A percentile compares a stretch with the other conserved stretches of the same genome.
Evolutionary conservation across 1,140 invertebrate genomes (phyloP).

Genomic region (Saccostrea echinata): DNA sequence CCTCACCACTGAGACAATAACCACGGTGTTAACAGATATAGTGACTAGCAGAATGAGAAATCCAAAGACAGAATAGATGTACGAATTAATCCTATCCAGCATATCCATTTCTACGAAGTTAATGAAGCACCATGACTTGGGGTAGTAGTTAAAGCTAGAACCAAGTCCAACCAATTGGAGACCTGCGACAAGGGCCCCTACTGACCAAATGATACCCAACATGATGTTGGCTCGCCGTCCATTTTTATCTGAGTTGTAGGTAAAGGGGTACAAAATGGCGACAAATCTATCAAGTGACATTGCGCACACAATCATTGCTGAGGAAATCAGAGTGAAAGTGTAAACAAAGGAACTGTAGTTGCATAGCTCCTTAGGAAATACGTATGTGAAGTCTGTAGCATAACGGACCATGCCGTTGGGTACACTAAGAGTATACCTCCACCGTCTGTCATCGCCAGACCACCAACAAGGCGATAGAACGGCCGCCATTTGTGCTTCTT

Average conservation of each 20-base stretch:
- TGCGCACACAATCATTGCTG: slow-evolving; percentile 76
- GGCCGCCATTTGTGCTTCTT: slow-evolving; percentile 64
- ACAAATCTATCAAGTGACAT: slow-evolving; percentile 80
- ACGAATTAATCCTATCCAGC: slow-evolving; percentile 66
- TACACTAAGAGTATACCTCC: slow-evolving; percentile 68
- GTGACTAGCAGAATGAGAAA: slow-evolving; percentile 72
- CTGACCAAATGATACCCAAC: slow-evolving; percentile 70
- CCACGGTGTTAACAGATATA: slow-evolving; percentile 53
- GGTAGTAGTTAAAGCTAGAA: slow-evolving; percentile 71
- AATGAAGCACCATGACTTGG: slow-evolving; percentile 80
- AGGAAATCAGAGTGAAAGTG: slow-evolving; percentile 76
- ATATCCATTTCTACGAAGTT: slow-evolving; percentile 67
- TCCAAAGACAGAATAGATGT: slow-evolving; percentile 70
- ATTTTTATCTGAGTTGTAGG: slow-evolving; percentile 73
- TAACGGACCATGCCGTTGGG: slow-evolving; percentile 69
- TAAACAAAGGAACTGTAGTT: slow-evolving; percentile 78
- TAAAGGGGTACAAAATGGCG: slow-evolving; percentile 77
- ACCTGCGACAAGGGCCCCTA: slow-evolving; percentile 68
- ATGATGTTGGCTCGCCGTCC: slow-evolving; percentile 64
- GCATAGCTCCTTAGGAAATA: slow-evolving; percentile 69
- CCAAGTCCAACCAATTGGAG: slow-evolving; percentile 78
- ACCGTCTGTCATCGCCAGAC: slow-evolving; percentile 69
- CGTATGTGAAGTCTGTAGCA: slow-evolving; percentile 63
- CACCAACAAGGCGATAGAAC: slow-evolving; percentile 71
- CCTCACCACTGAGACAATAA: slow-evolving; percentile 17